These are phyloP conservation scores for Clostera curtula DNA, from an alignment of 2,888 invertebrate genomes.

Conservation along the genomic window DNA sequence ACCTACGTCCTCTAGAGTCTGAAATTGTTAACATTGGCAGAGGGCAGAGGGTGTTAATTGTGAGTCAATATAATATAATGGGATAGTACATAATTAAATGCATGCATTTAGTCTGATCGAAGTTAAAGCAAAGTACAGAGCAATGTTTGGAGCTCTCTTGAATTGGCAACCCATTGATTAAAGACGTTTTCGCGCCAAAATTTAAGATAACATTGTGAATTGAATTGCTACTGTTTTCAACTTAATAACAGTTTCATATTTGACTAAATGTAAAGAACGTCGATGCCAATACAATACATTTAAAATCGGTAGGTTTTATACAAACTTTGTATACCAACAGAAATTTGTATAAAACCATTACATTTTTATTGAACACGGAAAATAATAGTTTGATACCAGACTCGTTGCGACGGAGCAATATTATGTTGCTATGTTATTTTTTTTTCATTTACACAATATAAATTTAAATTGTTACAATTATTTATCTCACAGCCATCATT, in stretches of 20 bases:
- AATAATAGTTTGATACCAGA: conserved; percentile 32
- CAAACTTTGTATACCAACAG: conserved; percentile 11
- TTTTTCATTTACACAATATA: conserved; percentile 68
- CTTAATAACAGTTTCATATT: neutral
- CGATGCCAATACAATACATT: too few relatives aligned
- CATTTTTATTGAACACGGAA: conserved; percentile 19
- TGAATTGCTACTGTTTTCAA: conserved; percentile 38
- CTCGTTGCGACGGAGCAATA: conserved; percentile 47
- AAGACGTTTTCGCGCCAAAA: conserved; percentile 38
- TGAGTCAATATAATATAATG: neutral
- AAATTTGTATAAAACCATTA: conserved; percentile 12
- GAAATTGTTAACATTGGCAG: too few relatives aligned
- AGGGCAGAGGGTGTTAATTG: too few relatives aligned
- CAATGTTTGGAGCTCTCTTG: conserved; percentile 9
- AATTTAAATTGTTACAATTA: conserved; percentile 72
- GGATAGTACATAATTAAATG: neutral
- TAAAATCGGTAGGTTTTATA: conserved; percentile 9
- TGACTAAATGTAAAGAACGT: too few relatives aligned
- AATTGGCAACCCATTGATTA: conserved; percentile 50
- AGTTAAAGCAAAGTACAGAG: neutral
- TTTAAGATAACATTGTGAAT: conserved; percentile 22
- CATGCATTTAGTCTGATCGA: neutral
- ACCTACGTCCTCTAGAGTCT: too few relatives aligned
- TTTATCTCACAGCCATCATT: conserved; percentile 76
- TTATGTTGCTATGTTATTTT: conserved; percentile 48